Percentiles rank a stretch among this genome's conserved stretches.
Conservation (phyloP, 2,888 invertebrate species). For the Allygus modestus region DNA sequence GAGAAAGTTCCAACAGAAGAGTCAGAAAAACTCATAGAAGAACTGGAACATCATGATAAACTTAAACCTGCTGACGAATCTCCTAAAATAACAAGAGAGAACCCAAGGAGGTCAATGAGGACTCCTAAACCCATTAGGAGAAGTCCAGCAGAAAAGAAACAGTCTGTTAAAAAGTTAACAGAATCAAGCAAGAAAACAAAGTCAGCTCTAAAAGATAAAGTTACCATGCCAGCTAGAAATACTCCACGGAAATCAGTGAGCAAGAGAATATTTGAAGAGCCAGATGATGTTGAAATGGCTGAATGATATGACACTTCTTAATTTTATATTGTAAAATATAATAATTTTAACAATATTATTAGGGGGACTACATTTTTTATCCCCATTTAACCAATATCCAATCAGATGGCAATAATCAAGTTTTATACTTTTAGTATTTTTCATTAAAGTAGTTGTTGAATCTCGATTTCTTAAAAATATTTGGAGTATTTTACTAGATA, state of each 20-base stretch:
- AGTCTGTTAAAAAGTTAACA: conserved; percentile 44
- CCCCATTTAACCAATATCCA: too few species aligned
- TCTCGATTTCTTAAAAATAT: too few species aligned
- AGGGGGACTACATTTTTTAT: too few species aligned
- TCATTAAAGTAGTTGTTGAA: too few species aligned
- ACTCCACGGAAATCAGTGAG: conserved; percentile 6
- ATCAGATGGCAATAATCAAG: too few species aligned
- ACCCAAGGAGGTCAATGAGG: conserved; percentile 44
- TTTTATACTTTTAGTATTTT: too few species aligned
- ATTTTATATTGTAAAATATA: conserved; percentile 20
- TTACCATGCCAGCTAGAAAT: conserved; percentile 33
- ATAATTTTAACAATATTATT: too few species aligned
- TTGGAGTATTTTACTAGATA: too few species aligned
- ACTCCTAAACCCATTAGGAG: conserved; percentile 35
- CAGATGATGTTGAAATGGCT: conserved; percentile 68
- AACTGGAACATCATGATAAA: not conserved
- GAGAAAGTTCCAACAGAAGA: not conserved
- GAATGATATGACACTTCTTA: conserved; percentile 20
- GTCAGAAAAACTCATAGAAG: not conserved
- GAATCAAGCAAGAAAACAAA: conserved; percentile 21
- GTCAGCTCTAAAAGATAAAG: conserved; percentile 7
- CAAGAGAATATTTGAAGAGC: conserved; percentile 52
- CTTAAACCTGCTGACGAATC: not conserved
- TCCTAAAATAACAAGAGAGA: conserved; percentile 8
- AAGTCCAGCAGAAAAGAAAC: conserved; percentile 26